Percentiles rank a stretch among this genome's conserved stretches.
Conservation (phyloP, 2,797 vertebrate genomes). For the Phataginus tetradactyla region DNA sequence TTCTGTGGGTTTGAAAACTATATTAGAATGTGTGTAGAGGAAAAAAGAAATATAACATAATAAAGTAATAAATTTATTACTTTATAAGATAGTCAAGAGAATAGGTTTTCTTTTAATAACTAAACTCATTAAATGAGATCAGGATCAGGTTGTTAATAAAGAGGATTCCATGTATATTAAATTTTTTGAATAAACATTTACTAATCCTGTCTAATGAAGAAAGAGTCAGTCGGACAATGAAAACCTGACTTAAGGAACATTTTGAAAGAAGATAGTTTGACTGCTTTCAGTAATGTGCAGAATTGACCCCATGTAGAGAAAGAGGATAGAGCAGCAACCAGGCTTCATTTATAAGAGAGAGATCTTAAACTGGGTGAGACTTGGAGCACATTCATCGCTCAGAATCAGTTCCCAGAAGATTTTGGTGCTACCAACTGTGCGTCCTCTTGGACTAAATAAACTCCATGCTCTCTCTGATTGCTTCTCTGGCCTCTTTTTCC, state of each 20-base stretch:
- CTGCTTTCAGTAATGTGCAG: not conserved
- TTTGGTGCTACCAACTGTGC: not conserved
- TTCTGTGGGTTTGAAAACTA: slow-evolving; percentile 43
- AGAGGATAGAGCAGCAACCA: not conserved
- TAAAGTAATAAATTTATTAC: slow-evolving; percentile 7
- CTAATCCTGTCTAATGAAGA: slow-evolving; percentile 22
- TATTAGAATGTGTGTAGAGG: not conserved
- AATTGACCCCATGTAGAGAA: not conserved
- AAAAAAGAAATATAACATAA: not conserved
- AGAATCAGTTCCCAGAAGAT: not conserved
- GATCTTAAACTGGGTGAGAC: not conserved
- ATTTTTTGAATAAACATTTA: slow-evolving; percentile 50
- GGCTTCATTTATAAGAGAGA: not conserved
- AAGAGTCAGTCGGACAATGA: not conserved
- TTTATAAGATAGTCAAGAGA: not conserved
- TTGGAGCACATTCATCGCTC: not conserved
- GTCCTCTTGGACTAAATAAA: not conserved
- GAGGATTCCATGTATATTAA: slow-evolving; percentile 19
- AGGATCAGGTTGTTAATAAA: slow-evolving; percentile 51
- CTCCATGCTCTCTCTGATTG: not conserved
- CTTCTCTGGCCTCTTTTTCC: not conserved
- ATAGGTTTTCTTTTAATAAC: slow-evolving; percentile 54
- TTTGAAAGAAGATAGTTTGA: slow-evolving; percentile 28
- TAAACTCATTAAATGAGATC: slow-evolving; percentile 52
- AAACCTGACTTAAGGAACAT: not conserved